Evolutionary conservation across 2,113 vertebrate species (phyloP), one percentile per base, ranked within the genome.

Genomic region (Tor tambroides): DNA sequence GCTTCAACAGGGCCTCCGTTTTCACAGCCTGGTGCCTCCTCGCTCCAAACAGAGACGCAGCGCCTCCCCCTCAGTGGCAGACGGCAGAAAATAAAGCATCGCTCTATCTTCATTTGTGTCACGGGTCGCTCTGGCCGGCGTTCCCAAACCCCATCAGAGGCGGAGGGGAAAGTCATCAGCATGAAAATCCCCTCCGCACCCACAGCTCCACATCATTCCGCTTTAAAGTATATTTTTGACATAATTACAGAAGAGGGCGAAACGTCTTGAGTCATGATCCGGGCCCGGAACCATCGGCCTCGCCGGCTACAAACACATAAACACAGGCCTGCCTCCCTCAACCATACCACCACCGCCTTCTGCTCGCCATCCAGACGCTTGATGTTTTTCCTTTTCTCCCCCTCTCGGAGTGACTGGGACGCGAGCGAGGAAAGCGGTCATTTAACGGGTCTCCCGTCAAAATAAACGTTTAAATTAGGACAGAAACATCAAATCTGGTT

Each of bases 201-300:
- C 93, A 91, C 92, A 93, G 93, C 92, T 91, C 92, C 89, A 91
- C 85, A 91, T 94, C 88, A 88, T 88, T 92, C 89, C 92, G 93
- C 92, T 93, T 93, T 93, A 91, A 94, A 93, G 92, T 94, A 90
- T 93, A 93, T 93, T 92, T 92, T 91, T 91, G 86, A 87, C 91
- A 92, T 94, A 95, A 94, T 94, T 95, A 95, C 92, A 95, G 94
- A 94, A 94, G 89, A 83, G 89, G 72, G 67, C 85, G 88, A 86
- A 80, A 75, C 74, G 85, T 87, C 90, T 87, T 67, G 75, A 86
- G 89, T 82, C 87, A 84, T 91, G 89, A 80, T 88, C 54, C 88
- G 65, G 86, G 87, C 93, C 90, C 89, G 21, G 80, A 83, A 32
- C 30, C 30, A 15, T 61, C 75, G 59, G 54, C 51, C 78, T 80